Conservation (phyloP, 1,140 invertebrate genomes). For the Drosophila subobscura region DNA sequence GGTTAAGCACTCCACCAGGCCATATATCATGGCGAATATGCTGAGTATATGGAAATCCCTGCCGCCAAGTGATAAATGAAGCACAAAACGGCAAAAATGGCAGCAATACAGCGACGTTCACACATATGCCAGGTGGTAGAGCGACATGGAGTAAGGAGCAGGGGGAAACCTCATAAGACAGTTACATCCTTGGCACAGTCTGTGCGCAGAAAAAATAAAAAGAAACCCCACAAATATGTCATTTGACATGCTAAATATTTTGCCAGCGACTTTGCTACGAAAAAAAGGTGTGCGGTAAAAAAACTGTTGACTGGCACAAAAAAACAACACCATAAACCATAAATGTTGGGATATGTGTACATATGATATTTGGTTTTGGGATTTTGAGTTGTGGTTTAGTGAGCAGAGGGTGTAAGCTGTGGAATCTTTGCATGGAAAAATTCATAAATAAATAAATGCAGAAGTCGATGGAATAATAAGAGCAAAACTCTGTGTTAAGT, state of each 20-base stretch:
- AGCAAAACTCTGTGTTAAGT: no score
- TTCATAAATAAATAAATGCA: no score
- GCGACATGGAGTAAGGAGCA: neutral
- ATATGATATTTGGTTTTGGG: conserved; percentile 1
- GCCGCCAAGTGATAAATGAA: conserved; percentile 71
- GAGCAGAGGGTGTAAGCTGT: neutral
- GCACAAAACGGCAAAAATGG: conserved; percentile 73
- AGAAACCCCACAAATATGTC: conserved; percentile 71
- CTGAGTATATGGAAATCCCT: conserved; percentile 77
- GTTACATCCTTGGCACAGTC: conserved; percentile 53
- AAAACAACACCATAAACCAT: conserved; percentile 26
- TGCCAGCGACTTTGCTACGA: conserved; percentile 39
- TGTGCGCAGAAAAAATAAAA: conserved; percentile 17
- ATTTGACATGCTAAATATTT: conserved; percentile 82
- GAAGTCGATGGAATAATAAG: no score
- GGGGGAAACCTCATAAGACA: conserved; percentile 32
- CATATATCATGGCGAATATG: conserved; percentile 77
- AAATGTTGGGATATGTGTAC: no score
- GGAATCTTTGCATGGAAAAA: no score
- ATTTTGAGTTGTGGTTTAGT: neutral
- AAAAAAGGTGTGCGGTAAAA: conserved; percentile 32
- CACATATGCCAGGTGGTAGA: conserved; percentile 44
- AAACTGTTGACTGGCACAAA: conserved; percentile 6
- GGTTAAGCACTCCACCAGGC: conserved; percentile 55
- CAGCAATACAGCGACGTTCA: conserved; percentile 39